phyloP scores from a whole-genome alignment of 2,888 invertebrate genomes.

The Timandra comae region DNA sequence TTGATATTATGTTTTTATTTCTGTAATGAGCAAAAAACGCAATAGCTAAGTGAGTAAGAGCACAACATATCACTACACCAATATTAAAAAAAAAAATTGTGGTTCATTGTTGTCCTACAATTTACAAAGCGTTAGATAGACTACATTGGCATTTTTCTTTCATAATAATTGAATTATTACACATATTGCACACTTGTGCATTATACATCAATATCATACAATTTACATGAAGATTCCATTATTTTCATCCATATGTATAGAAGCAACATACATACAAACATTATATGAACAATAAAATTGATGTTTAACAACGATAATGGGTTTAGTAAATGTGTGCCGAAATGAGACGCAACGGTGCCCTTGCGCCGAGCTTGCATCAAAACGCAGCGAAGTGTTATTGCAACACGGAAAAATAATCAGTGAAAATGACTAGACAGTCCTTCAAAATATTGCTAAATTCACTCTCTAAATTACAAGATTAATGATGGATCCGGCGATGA shows the following conservation, averaged over 20 bases:
- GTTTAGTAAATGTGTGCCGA: conserved; percentile 28
- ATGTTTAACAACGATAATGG: conserved; percentile 34
- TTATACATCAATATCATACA: no score
- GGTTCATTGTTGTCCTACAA: no score
- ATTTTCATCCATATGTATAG: not conserved
- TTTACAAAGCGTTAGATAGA: no score
- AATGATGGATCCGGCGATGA: no score
- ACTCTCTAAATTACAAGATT: conserved; percentile 1
- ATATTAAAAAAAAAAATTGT: no score
- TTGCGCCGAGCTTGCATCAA: conserved; percentile 37
- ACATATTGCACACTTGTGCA: no score
- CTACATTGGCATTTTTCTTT: no score
- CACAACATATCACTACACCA: no score
- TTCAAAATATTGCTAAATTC: conserved; percentile 8
- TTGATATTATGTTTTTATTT: no score
- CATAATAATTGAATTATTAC: no score
- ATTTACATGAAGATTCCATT: conserved; percentile 1
- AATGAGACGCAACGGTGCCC: conserved; percentile 31
- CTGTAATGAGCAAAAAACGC: no score
- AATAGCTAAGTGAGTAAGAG: no score
- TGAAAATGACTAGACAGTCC: conserved; percentile 16
- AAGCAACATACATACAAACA: conserved; percentile 3
- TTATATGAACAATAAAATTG: conserved; percentile 40
- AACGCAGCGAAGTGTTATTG: conserved; percentile 22
- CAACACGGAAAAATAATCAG: conserved; percentile 16